Evolutionary conservation across 2,888 invertebrate species (phyloP).

Genomic region (Therioaphis trifolii): DNA sequence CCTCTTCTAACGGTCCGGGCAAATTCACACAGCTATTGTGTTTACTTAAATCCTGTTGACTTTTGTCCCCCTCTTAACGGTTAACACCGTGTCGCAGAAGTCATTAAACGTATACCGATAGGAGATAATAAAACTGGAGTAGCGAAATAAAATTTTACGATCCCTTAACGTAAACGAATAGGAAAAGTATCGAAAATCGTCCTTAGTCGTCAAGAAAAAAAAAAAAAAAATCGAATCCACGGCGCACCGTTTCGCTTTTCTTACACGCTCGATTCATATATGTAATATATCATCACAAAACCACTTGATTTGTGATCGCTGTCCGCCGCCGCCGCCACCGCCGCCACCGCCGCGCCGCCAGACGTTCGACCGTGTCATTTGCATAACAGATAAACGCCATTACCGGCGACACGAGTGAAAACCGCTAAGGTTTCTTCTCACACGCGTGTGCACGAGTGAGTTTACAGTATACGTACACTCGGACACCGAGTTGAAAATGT

Average conservation of each 20-base stretch:
- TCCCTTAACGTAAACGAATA: neutral
- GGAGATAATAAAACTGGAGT: constrained; percentile 38
- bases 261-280: constrained; percentile 39
- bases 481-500: constrained; percentile 51
- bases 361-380: constrained; percentile 43
- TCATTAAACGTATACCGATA: constrained; percentile 56
- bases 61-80: constrained; percentile 39
- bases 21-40: constrained; percentile 30
- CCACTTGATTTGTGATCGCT: constrained; percentile 53
- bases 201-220: neutral
- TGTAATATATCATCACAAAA: constrained; percentile 48
- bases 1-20: constrained; percentile 33
- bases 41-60: constrained; percentile 59
- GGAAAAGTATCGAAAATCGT: constrained; percentile 3
- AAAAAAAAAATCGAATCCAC: neutral
- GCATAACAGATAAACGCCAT: constrained; percentile 62
- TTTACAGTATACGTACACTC: constrained; percentile 8
- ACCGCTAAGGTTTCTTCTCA: constrained; percentile 44
- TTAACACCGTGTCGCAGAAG: constrained; percentile 60
- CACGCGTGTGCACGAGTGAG: neutral
- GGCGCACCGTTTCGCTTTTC: no score
- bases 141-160: constrained; percentile 57
- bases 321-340: constrained; percentile 35
- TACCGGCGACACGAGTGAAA: constrained; percentile 55
- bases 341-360: constrained; percentile 18